A percentile compares a stretch with the other conserved stretches of the same genome.
Conservation (phyloP, 2,797 vertebrate genomes). For the Cyprinella venusta region DNA sequence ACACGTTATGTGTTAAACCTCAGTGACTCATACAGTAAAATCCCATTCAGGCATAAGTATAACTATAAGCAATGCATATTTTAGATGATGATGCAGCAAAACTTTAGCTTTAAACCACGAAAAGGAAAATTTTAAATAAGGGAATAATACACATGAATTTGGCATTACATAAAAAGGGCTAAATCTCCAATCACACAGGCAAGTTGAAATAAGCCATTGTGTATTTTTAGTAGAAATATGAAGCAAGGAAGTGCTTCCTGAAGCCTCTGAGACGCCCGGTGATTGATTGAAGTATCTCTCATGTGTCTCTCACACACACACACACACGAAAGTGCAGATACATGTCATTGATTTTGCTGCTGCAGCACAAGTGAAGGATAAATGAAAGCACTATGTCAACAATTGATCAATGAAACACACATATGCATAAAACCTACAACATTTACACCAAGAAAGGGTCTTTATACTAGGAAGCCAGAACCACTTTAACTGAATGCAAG, state of each 20-base stretch:
- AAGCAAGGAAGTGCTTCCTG: background rate
- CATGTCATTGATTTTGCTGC: background rate
- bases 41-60: background rate
- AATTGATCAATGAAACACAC: constrained; percentile 13
- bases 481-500: background rate
- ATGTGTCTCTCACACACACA: background rate
- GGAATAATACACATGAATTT: background rate
- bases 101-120: background rate
- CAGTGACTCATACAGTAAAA: constrained; percentile 33
- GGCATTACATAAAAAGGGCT: background rate
- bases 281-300: background rate
- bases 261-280: background rate
- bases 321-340: background rate
- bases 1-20: constrained; percentile 18
- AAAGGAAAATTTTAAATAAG: background rate
- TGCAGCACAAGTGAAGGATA: constrained; percentile 22
- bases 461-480: background rate
- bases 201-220: background rate
- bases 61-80: background rate
- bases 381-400: constrained; percentile 5
- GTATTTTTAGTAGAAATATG: background rate
- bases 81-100: background rate
- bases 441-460: background rate
- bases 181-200: background rate
- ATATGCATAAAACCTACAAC: background rate